Evolutionary conservation across 2,888 invertebrate species (phyloP), one percentile per base, ranked within the genome.

Genomic region (Drosophila imparisetae): DNA sequence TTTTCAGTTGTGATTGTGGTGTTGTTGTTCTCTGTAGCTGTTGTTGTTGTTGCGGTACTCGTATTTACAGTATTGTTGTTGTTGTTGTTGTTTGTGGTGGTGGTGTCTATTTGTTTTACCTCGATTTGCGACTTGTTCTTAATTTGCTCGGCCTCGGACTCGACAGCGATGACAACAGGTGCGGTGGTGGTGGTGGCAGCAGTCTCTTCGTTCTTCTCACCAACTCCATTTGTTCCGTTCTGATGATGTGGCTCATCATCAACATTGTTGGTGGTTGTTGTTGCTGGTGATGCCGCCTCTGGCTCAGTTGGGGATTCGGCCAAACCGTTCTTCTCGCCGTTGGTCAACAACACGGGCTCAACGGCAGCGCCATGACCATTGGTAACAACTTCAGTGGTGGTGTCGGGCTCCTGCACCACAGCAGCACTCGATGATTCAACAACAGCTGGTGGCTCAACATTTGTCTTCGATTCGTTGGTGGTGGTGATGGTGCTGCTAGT

Each of bases 61-160:
- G 87, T 89, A 88, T 88, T 86, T 88, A 83, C 83, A 88, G 78
- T 88, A 81, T 71, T 59, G 69, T 80, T 76, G 54, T 55, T 38
- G 49, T 54, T 55, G 72, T 55, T 57, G 72, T 89, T 78, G 75
- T 75, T 78, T 59, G 72, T 78, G 68, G 66, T 64, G 57, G 65
- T 65, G 72, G 55, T 75, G 75, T 88, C 82, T 79, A 72, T 76
- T 85, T 85, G 81, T 59, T 89, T 91, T 92, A 91, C 91, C 92
- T 92, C 91, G 69, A 91, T 92, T 90, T 91, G 91, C 84, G 89
- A 83, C 87, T 88, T 91, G 86, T 78, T 81, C 83, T 86, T 80
- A 69, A 83, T 75, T 75, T 72, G 81, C 68, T 90, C 90, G 79
- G 79, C 81, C 70, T 90, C 90, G 34, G 78, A 75, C 45, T 71